Percentiles rank a stretch among this genome's conserved stretches.
phyloP scores from a whole-genome alignment of 1,140 invertebrate genomes.

The Thaumatotibia leucotreta region DNA sequence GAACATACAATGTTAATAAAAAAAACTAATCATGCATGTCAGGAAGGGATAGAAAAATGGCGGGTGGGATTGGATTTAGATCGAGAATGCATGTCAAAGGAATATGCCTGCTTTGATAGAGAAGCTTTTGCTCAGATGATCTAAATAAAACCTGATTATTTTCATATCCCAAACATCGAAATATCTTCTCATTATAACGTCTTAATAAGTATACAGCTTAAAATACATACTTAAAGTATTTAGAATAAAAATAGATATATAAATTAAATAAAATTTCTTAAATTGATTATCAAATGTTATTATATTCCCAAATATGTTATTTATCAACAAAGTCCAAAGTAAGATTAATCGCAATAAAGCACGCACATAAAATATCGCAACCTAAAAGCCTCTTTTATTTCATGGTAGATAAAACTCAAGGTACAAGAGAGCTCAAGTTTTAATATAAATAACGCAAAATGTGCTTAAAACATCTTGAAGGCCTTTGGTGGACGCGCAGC shows the following conservation, averaged over 20 bases:
- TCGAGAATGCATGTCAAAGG: background rate
- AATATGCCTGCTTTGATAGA: background rate
- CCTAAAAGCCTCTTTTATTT: constrained; percentile 4
- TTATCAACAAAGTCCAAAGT: background rate
- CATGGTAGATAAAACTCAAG: background rate
- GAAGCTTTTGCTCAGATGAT: background rate
- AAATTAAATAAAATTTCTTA: too few relatives aligned
- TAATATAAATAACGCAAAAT: constrained; percentile 7
- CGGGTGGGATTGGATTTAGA: background rate
- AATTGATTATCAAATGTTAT: too few relatives aligned
- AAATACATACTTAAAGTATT: too few relatives aligned
- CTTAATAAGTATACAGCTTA: too few relatives aligned
- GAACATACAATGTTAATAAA: background rate
- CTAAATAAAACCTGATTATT: too few relatives aligned
- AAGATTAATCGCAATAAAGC: background rate
- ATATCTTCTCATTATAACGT: too few relatives aligned
- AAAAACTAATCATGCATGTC: background rate
- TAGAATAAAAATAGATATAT: too few relatives aligned
- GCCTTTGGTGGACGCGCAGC: background rate
- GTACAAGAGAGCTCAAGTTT: background rate
- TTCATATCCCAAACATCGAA: too few relatives aligned
- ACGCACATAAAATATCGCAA: background rate
- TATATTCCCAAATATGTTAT: too few relatives aligned
- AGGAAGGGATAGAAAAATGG: background rate
- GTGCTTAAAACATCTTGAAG: background rate